Evolutionary conservation across 2,113 vertebrate genomes (phyloP).

Genomic region (Lathamus discolor): DNA sequence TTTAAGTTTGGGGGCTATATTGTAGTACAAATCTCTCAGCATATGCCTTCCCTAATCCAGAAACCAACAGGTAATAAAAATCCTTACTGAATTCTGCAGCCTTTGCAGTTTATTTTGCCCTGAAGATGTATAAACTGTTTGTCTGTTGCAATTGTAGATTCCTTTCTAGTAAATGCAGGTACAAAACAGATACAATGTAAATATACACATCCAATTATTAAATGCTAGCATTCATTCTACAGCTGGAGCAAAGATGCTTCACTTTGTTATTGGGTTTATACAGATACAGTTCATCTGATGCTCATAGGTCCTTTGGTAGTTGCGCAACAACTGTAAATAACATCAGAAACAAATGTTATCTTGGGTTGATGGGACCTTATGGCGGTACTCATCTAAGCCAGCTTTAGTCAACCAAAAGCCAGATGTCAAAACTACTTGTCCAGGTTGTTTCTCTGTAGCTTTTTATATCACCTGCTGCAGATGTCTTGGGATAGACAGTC

Average conservation of each 20-base stretch:
- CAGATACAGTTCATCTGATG: neutral
- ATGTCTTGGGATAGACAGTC: neutral
- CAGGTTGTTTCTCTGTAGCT: neutral
- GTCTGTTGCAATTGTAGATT: neutral
- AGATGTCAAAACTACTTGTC: neutral
- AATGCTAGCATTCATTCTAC: neutral
- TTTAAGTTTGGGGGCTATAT: slow-evolving; percentile 67
- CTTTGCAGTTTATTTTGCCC: neutral
- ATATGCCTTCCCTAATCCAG: slow-evolving; percentile 25
- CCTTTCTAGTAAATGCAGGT: neutral
- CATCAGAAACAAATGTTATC: neutral
- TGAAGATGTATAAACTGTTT: neutral
- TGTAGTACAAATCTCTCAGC: slow-evolving; percentile 35
- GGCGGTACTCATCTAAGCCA: neutral
- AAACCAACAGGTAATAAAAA: slow-evolving; percentile 20
- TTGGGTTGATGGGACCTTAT: neutral
- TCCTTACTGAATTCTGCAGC: neutral
- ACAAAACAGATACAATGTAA: neutral
- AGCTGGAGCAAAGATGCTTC: neutral
- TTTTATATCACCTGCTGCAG: neutral
- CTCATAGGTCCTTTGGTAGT: neutral
- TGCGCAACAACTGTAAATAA: neutral
- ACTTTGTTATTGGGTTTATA: neutral
- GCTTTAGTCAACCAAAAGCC: neutral
- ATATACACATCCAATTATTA: neutral